Conservation (phyloP, 1,140 invertebrate species). For the Melitaea cinxia region DNA sequence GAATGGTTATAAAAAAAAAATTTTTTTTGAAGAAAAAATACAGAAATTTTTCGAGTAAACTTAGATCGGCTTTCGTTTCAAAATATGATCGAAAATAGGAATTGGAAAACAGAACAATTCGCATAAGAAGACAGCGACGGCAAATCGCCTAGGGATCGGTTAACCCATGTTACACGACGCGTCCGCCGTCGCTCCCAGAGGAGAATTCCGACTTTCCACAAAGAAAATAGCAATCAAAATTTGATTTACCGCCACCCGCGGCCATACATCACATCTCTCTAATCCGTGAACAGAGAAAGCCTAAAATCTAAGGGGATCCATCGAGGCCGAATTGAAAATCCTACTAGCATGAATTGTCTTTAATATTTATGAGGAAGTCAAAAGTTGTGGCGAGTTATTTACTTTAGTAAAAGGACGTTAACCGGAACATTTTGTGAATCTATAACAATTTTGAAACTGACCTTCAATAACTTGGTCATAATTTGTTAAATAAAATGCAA, state of each 20-base stretch:
- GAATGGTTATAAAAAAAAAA: too few species aligned
- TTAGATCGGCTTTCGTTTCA: neutral
- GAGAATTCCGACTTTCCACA: constrained; percentile 72
- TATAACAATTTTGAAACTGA: neutral
- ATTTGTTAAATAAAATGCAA: too few species aligned
- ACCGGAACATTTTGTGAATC: neutral
- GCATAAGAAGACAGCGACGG: constrained; percentile 54
- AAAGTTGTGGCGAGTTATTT: constrained; percentile 34
- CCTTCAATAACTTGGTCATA: too few species aligned
- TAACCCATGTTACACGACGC: constrained; percentile 67
- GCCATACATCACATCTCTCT: constrained; percentile 76
- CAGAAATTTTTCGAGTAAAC: neutral
- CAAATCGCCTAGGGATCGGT: constrained; percentile 69
- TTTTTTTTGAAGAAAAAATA: neutral
- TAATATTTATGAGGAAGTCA: constrained; percentile 71
- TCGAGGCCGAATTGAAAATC: constrained; percentile 74
- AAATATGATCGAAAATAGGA: constrained; percentile 24
- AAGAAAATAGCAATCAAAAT: constrained; percentile 81
- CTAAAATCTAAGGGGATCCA: constrained; percentile 71
- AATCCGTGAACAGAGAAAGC: constrained; percentile 72
- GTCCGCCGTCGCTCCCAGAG: constrained; percentile 51
- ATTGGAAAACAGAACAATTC: constrained; percentile 49
- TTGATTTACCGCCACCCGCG: constrained; percentile 80
- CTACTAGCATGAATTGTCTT: constrained; percentile 56
- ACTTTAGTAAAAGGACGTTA: neutral